Percentiles rank a stretch among this genome's conserved stretches.
Evolutionary conservation across 2,888 invertebrate genomes (phyloP).

Genomic region (Uropetala carovei): DNA sequence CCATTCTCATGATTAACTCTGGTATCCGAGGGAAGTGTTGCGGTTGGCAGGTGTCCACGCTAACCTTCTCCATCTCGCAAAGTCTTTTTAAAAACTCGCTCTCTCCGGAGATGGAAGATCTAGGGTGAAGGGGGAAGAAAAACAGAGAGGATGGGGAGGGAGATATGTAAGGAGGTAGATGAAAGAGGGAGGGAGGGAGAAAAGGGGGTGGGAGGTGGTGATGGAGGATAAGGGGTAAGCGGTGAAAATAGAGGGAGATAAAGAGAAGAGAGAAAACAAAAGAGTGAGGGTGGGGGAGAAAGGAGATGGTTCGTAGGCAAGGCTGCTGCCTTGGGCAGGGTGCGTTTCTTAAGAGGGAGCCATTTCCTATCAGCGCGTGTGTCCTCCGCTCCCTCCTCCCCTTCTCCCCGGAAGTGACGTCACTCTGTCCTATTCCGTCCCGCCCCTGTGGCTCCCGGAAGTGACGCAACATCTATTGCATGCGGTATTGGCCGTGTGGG

Average conservation of each 20-base stretch:
- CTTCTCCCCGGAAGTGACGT: conserved; percentile 52
- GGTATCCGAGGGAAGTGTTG: no score
- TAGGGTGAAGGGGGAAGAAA: neutral
- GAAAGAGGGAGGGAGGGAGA: neutral
- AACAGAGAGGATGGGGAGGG: neutral
- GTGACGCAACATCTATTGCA: conserved; percentile 61
- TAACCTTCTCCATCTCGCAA: no score
- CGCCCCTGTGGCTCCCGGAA: conserved; percentile 41
- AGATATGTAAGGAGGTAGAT: neutral
- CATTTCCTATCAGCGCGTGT: conserved; percentile 36
- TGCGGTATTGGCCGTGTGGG: conserved; percentile 49
- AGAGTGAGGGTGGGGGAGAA: neutral
- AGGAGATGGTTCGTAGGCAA: neutral
- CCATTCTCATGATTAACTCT: neutral
- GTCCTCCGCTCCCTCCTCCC: neutral
- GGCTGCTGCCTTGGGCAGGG: neutral
- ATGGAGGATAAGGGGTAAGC: no score
- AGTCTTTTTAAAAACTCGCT: no score
- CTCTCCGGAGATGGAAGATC: neutral
- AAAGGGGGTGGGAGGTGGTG: neutral
- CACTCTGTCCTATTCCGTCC: conserved; percentile 29
- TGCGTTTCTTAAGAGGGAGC: conserved; percentile 1
- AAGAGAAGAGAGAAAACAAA: neutral
- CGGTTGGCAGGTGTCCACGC: no score
- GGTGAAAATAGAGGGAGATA: neutral